Conservation (phyloP, 2,113 vertebrate genomes). For the Tamias sibiricus region DNA sequence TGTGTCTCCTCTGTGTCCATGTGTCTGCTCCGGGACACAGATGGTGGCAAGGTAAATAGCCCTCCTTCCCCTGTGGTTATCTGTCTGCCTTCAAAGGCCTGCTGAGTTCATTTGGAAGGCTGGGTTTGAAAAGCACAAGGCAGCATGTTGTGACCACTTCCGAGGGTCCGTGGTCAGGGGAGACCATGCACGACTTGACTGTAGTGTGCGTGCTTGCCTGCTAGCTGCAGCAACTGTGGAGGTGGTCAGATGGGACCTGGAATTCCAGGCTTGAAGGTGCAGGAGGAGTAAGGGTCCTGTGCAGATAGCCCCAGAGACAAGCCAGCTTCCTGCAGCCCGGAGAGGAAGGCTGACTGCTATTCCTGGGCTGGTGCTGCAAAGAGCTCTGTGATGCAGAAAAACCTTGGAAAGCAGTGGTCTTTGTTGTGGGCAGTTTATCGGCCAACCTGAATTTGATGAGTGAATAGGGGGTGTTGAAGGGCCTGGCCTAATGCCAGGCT, state of each 20-base stretch:
- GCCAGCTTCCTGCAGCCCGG: no score
- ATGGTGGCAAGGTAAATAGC: neutral
- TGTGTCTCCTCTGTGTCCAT: neutral
- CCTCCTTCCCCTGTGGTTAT: slow-evolving; percentile 16
- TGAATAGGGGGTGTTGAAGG: no score
- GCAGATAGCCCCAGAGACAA: neutral
- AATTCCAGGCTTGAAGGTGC: neutral
- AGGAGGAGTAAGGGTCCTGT: neutral
- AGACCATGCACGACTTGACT: neutral
- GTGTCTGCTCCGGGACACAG: neutral
- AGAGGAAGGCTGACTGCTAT: no score
- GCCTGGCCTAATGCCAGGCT: no score
- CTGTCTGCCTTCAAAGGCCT: neutral
- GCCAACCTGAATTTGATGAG: no score
- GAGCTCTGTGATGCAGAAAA: no score
- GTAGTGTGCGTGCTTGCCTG: neutral
- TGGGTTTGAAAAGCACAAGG: slow-evolving; percentile 20
- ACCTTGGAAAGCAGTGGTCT: no score
- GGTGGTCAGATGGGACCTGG: neutral
- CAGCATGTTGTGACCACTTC: neutral
- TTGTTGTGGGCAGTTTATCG: no score
- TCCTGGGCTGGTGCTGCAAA: no score
- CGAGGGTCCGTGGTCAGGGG: neutral
- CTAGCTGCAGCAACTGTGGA: neutral
- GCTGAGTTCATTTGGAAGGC: neutral